Evolutionary conservation across 2,797 vertebrate genomes (phyloP), one percentile per base, ranked within the genome.

Genomic region (Gadopsis marmoratus): DNA sequence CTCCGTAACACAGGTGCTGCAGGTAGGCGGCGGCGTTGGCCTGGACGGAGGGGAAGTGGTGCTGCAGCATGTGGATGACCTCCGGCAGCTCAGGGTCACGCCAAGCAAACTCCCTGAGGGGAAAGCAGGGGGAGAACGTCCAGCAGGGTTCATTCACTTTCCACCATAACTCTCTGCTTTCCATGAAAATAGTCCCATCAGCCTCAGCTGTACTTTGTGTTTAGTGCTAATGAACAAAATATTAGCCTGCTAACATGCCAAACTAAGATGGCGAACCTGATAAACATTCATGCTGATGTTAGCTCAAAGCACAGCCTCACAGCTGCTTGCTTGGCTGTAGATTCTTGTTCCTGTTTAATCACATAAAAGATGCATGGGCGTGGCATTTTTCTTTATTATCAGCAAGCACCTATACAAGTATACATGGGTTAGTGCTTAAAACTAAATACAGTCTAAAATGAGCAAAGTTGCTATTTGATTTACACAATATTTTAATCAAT

Each of bases 41-140:
- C 89, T 99, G 98, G n/a, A 99, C 98, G 0, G 98, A 99, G 0
- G 98, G 98, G 90, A 99, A 99, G 92, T 99, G 97, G 87, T 99
- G 98, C 82, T 99, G 98, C 41, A 99, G 95, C 98, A 99, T 99
- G 93, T 98, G 97, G 71, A 99, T 99, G 78, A 99, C 98, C 85
- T 99, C 98, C 0, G 97, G 96, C 85, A 99, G 92, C 83, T 99
- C 98, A 0, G 98, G 98, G 62, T 99, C 98, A 3, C 98, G 96
- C 98, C 98, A 99, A 0, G 97, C 97, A 90, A 99, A 98, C 95
- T 99, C 98, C 92, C 98, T 99, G 85, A 39, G 17, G 41, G 26
- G n/a, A 16, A 19, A 39, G 0, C 1, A 0, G 41, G 17, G n/a
- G 23, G 10, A 47, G 26, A 43, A 10, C 9, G 16, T 73, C 51